Base-by-base conservation (phyloP, 2,888 invertebrate genomes). In the Ochropleura plecta region DNA sequence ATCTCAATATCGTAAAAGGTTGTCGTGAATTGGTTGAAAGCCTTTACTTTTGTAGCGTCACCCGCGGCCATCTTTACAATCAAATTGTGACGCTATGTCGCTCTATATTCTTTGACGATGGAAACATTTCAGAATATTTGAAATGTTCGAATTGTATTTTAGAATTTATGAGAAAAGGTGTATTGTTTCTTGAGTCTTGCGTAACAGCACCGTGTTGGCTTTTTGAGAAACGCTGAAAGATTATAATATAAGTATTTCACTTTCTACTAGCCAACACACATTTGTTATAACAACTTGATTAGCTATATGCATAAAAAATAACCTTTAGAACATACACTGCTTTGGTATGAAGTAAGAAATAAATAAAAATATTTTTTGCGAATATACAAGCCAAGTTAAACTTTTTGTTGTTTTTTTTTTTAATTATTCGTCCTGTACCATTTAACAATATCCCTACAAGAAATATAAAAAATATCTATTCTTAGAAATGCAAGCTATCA, bases 1-100 rank as follows among this genome's bases (percentile, higher is more conserved):
- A 77, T 84, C 64, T 80, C 83, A 83, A 85, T 85, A 75, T 75
- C 76, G 80, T 84, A 63, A 85, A 75, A 85, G 74, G 74, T 82
- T 79, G 83, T 59, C 60, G 49, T 60, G 72, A 67, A 82, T 82
- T 75, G 85, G 65, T 76, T 79, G 65, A 82, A 75, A 82, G 72
- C 72, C 65, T 64, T 75, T 55, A 44, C 60, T 81, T 46, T 44
- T 40, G 65, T 42, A 16, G 30, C 57, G 60, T 68, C 60, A 70
- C 67, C 55, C 72, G 60, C 55, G 64, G 64, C 59, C 59, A 40
- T 20, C 20, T 64, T 14, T 40, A 60, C 70, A 70, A 76, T 68
- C 10, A 67, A 76, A 76, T 67, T 70, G 66, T 42, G 69, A 53
- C 71, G 71, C 71, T 79, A 49, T 72, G 20, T 75, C 62, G 44